phyloP scores from a whole-genome alignment of 2,888 invertebrate species.

The Drosophila peninsularis region DNA sequence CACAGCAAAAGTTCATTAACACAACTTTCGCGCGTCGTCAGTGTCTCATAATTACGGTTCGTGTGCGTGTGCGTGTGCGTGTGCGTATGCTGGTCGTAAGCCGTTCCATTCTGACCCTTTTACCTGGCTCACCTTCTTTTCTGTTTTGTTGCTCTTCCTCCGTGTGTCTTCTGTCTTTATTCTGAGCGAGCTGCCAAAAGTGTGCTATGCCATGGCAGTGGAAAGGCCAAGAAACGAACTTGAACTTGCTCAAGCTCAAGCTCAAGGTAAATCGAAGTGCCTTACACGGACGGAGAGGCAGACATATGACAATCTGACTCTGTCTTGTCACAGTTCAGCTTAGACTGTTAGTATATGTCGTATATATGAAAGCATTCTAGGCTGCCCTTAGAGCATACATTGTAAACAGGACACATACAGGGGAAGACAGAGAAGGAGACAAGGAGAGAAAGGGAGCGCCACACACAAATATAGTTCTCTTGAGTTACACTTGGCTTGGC shows the following conservation, averaged over 20 bases:
- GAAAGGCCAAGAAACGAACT: conserved; percentile 51
- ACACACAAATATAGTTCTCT: no score
- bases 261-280: conserved; percentile 7
- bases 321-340: no score
- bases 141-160: conserved; percentile 4
- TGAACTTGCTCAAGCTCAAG: conserved; percentile 44
- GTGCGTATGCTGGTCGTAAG: conserved; percentile 5
- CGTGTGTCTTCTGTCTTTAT: not conserved
- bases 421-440: no score
- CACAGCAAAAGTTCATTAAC: conserved; percentile 67
- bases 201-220: conserved; percentile 23
- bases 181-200: not conserved
- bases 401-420: no score
- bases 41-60: conserved; percentile 57
- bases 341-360: no score
- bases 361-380: no score
- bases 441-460: no score
- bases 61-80: conserved; percentile 1
- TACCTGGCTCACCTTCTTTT: conserved; percentile 11
- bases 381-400: no score
- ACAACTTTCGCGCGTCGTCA: conserved; percentile 53
- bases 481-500: no score
- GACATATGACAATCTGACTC: not conserved
- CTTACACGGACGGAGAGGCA: not conserved
- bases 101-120: conserved; percentile 53